These are phyloP conservation scores for Geotrupes spiniger DNA, from an alignment of 2,888 invertebrate genomes.

Conservation along the genomic window DNA sequence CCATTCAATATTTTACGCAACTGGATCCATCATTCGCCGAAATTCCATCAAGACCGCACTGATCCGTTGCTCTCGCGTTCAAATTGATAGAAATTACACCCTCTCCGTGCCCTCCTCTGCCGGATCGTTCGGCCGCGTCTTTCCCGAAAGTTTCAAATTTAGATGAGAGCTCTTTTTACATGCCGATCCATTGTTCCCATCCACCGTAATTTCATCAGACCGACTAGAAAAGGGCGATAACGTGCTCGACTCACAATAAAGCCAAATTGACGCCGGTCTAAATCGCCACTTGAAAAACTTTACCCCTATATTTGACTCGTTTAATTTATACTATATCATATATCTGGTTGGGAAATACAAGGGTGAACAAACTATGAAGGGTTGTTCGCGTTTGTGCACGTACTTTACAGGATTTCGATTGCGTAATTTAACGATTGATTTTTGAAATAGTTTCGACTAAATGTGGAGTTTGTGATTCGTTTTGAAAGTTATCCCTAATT, in stretches of 20 bases:
- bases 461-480: too few relatives aligned
- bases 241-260: conserved; percentile 4
- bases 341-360: too few relatives aligned
- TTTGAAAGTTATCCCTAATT: too few relatives aligned
- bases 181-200: conserved; percentile 21
- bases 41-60: conserved; percentile 30
- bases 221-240: conserved; percentile 6
- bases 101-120: conserved; percentile 22
- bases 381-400: too few relatives aligned
- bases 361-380: too few relatives aligned
- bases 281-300: conserved; percentile 4
- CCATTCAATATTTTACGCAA: conserved; percentile 40
- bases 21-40: conserved; percentile 32
- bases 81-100: conserved; percentile 34
- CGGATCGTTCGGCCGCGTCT: conserved; percentile 1
- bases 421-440: too few relatives aligned
- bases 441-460: too few relatives aligned
- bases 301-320: not conserved
- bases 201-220: conserved; percentile 2
- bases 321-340: conserved; percentile 1
- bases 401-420: too few relatives aligned
- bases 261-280: conserved; percentile 5
- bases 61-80: conserved; percentile 18
- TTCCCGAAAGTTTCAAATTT: conserved; percentile 26
- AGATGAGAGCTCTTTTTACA: conserved; percentile 21